phyloP scores from a whole-genome alignment of 2,113 vertebrate genomes.

The Sinocyclocheilus maitianheensis region DNA sequence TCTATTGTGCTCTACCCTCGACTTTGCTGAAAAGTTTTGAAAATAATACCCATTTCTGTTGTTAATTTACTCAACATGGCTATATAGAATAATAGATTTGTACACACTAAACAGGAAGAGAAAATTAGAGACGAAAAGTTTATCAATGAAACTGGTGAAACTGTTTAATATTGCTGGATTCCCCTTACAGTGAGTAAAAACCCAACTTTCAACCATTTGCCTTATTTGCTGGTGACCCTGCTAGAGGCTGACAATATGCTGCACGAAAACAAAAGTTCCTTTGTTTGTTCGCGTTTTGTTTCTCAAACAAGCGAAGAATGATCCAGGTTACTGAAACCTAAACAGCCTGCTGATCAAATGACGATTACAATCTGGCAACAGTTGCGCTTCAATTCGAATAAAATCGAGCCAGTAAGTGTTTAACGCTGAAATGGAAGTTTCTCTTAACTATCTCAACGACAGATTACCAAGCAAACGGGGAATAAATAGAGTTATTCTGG shows the following conservation, averaged over 20 bases:
- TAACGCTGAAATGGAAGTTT: background rate
- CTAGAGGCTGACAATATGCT: background rate
- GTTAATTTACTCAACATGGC: background rate
- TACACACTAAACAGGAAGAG: no score
- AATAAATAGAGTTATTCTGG: background rate
- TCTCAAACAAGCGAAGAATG: constrained; percentile 33
- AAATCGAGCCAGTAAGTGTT: background rate
- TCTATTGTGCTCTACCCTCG: no score
- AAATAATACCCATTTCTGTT: background rate
- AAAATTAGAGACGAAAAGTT: background rate
- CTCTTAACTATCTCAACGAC: background rate
- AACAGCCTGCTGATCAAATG: constrained; percentile 26
- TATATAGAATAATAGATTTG: no score
- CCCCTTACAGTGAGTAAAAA: background rate
- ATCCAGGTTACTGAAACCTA: constrained; percentile 31
- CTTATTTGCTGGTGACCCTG: constrained; percentile 5
- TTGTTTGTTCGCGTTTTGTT: constrained; percentile 38
- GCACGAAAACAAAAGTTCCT: constrained; percentile 12
- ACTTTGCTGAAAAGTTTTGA: background rate
- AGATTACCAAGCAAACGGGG: background rate
- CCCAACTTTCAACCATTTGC: background rate
- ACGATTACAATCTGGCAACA: constrained; percentile 10
- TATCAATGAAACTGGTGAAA: constrained; percentile 17
- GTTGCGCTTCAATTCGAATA: background rate
- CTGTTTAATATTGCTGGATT: background rate